Conservation (phyloP, 2,888 invertebrate species). For the Mactromeris polynyma region DNA sequence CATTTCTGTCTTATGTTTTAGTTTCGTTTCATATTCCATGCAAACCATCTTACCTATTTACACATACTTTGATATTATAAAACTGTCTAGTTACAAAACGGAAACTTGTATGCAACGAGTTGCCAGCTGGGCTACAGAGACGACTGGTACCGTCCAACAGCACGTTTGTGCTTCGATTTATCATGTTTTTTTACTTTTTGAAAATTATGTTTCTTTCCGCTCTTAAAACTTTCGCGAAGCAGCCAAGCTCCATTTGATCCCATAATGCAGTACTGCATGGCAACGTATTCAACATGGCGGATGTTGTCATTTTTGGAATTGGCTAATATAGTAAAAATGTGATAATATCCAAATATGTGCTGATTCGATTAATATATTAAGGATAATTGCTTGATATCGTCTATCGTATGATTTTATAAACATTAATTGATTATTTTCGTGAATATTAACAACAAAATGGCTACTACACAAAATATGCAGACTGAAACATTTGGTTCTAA, state of each 20-base stretch:
- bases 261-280: conserved; percentile 61
- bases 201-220: background rate
- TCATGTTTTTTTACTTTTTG: background rate
- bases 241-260: conserved; percentile 21
- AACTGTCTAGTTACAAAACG: too few relatives aligned
- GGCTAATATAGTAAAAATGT: conserved; percentile 37
- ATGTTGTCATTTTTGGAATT: conserved; percentile 54
- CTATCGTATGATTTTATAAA: background rate
- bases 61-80: too few relatives aligned
- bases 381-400: background rate
- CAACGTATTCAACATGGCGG: conserved; percentile 70
- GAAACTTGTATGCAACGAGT: too few relatives aligned
- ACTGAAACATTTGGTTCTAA: conserved; percentile 56
- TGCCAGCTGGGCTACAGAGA: too few relatives aligned
- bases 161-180: too few relatives aligned
- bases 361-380: background rate
- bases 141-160: too few relatives aligned
- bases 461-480: conserved; percentile 61
- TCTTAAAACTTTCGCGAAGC: background rate
- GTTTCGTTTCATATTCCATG: too few relatives aligned
- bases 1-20: too few relatives aligned
- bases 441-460: conserved; percentile 43
- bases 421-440: background rate
- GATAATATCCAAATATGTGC: background rate
- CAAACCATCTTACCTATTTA: too few relatives aligned